Conservation (phyloP, 2,797 vertebrate genomes). For the Corythornis leucogaster region DNA sequence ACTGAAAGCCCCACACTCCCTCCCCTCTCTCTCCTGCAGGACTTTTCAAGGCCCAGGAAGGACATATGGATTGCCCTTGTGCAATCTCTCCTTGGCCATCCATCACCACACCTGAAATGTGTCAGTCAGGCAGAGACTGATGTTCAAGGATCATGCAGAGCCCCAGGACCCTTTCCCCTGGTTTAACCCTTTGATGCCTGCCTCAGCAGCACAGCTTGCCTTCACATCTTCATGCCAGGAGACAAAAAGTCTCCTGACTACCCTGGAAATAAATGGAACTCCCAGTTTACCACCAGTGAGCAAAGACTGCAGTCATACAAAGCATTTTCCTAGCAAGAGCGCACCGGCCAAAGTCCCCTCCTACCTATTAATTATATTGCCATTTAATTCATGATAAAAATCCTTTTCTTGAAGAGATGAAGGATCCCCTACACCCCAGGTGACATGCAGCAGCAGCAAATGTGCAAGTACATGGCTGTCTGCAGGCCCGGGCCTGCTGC, state of each 20-base stretch:
- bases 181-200: background rate
- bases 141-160: background rate
- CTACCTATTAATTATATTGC: background rate
- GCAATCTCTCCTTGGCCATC: background rate
- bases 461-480: background rate
- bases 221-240: background rate
- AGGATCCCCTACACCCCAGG: background rate
- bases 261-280: background rate
- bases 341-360: rapidly evolving
- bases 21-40: background rate
- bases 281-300: background rate
- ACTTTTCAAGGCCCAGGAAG: background rate
- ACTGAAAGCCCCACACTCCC: rapidly evolving
- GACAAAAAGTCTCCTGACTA: background rate
- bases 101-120: background rate
- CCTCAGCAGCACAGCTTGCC: background rate
- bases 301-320: background rate
- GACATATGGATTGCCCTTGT: background rate
- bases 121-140: background rate
- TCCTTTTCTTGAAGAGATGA: background rate
- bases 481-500: conserved; percentile 1
- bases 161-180: background rate
- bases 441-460: background rate
- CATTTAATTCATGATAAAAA: background rate
- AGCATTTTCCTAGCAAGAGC: background rate